These are phyloP conservation scores for Copidosoma aretas DNA, from an alignment of 2,888 invertebrate species.

Conservation along the genomic window DNA sequence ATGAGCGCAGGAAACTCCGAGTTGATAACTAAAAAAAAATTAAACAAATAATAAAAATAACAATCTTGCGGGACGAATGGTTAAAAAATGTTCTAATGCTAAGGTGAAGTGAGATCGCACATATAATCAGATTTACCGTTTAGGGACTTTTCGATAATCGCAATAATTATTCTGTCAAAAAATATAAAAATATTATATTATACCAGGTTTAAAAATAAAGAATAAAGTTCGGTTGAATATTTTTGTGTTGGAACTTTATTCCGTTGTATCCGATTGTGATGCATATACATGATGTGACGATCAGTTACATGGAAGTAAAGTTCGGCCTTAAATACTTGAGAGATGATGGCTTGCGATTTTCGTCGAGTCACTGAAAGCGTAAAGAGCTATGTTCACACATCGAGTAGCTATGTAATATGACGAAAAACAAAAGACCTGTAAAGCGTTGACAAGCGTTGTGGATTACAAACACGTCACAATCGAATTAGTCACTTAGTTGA, in stretches of 20 bases:
- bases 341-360: constrained; percentile 12
- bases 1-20: constrained; percentile 24
- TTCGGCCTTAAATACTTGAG: not conserved
- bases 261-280: too few species aligned
- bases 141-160: constrained; percentile 5
- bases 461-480: constrained; percentile 23
- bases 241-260: too few species aligned
- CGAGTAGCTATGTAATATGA: constrained; percentile 30
- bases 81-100: constrained; percentile 1
- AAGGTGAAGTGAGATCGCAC: constrained; percentile 29
- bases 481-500: constrained; percentile 34
- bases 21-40: constrained; percentile 7
- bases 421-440: constrained; percentile 11
- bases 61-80: constrained; percentile 25
- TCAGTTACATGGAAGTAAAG: not conserved
- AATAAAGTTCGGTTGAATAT: too few species aligned
- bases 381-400: constrained; percentile 18
- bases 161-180: not conserved
- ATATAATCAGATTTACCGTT: not conserved
- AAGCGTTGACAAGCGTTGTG: constrained; percentile 8
- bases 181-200: not conserved
- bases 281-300: not conserved
- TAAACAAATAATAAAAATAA: constrained; percentile 4
- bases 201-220: too few species aligned
- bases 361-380: constrained; percentile 2